A percentile compares a stretch with the other conserved stretches of the same genome.
These are phyloP conservation scores for Nephrotoma guestfalica DNA, from an alignment of 2,888 invertebrate genomes.

Conservation along the genomic window DNA sequence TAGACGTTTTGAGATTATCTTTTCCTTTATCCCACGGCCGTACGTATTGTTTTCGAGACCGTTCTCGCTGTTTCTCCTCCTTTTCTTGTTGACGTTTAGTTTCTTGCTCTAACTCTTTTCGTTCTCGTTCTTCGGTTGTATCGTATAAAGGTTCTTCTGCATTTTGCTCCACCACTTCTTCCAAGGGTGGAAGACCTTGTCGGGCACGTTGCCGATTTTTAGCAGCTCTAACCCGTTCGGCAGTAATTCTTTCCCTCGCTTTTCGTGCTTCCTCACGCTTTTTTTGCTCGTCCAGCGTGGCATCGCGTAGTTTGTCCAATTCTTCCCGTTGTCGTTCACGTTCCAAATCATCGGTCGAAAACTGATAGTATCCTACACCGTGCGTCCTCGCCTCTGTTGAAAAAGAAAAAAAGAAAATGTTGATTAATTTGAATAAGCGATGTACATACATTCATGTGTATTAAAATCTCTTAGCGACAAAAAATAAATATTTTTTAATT, in stretches of 20 bases:
- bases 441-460: background rate
- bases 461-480: background rate
- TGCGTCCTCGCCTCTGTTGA: slow-evolving; percentile 73
- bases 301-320: slow-evolving; percentile 51
- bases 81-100: slow-evolving; percentile 19
- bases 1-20: slow-evolving; percentile 12
- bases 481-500: background rate
- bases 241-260: slow-evolving; percentile 48
- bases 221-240: slow-evolving; percentile 56
- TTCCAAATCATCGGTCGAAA: slow-evolving; percentile 71
- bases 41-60: slow-evolving; percentile 33
- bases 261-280: slow-evolving; percentile 44
- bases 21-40: slow-evolving; percentile 55
- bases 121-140: slow-evolving; percentile 20
- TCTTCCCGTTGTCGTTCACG: slow-evolving; percentile 69
- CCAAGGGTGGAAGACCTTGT: slow-evolving; percentile 55
- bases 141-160: slow-evolving; percentile 8
- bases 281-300: slow-evolving; percentile 53
- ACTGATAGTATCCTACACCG: slow-evolving; percentile 84
- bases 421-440: background rate
- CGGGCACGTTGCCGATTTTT: slow-evolving; percentile 56
- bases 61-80: slow-evolving; percentile 28
- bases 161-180: slow-evolving; percentile 21
- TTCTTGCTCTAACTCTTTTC: slow-evolving; percentile 22
- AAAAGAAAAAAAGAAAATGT: slow-evolving; percentile 8